Percentiles rank a stretch among this genome's conserved stretches.
Evolutionary conservation across 1,140 invertebrate species (phyloP).

Genomic region (Caenorhabditis elegans): DNA sequence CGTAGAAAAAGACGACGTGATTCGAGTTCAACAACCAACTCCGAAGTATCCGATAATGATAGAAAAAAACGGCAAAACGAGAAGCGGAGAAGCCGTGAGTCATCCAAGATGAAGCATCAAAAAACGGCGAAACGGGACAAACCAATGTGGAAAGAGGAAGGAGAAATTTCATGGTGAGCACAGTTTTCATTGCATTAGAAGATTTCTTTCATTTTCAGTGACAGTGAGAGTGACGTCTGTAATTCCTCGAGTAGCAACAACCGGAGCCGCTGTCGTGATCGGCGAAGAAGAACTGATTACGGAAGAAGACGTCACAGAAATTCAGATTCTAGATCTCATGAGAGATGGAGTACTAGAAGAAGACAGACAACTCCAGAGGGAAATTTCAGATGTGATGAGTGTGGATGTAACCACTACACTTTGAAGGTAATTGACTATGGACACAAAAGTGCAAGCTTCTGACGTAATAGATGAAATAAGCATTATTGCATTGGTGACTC

Average conservation of each 20-base stretch:
- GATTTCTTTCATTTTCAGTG: too few relatives aligned
- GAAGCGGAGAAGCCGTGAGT: background rate
- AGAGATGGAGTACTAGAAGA: background rate
- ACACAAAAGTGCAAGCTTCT: too few relatives aligned
- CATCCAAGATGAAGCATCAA: background rate
- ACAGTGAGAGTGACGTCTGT: background rate
- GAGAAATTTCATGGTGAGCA: background rate
- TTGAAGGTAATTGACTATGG: background rate
- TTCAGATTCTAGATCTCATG: background rate
- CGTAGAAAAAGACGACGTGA: background rate
- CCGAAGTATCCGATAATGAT: background rate
- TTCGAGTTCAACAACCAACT: background rate
- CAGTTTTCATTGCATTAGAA: too few relatives aligned
- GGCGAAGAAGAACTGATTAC: background rate
- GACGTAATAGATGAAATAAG: too few relatives aligned
- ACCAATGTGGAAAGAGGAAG: slow-evolving; percentile 18
- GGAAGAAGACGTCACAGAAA: too few relatives aligned
- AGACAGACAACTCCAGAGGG: background rate
- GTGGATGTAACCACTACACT: background rate
- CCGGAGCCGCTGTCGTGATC: background rate
- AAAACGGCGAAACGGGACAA: background rate
- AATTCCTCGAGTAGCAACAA: background rate
- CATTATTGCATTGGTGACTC: too few relatives aligned
- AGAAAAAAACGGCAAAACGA: background rate
- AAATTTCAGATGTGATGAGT: background rate